Percentiles rank a stretch among this genome's conserved stretches.
phyloP scores from a whole-genome alignment of 2,113 vertebrate genomes.

The Pseudopipra pipra region DNA sequence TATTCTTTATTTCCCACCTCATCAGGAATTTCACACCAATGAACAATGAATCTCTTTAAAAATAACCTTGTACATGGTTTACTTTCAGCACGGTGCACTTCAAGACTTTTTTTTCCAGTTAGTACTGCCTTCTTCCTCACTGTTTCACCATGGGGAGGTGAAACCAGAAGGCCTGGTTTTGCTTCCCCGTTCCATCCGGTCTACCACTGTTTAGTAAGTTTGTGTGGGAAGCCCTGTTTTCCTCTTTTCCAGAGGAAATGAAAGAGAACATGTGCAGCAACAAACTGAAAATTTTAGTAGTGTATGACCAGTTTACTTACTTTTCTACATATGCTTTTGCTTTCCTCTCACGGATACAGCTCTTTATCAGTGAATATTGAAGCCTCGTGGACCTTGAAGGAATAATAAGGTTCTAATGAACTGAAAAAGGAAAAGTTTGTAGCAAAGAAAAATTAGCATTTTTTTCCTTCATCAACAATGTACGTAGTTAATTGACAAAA shows the following conservation, averaged over 20 bases:
- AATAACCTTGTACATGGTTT: fast-evolving
- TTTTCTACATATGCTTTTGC: background rate
- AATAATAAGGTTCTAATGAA: background rate
- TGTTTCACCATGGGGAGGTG: background rate
- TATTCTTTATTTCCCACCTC: background rate
- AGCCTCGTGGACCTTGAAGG: background rate
- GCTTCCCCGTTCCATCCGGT: background rate
- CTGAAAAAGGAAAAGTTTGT: background rate
- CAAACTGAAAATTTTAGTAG: background rate
- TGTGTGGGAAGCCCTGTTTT: background rate
- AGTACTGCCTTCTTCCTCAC: background rate
- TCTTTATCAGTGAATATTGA: background rate
- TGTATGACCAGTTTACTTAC: background rate
- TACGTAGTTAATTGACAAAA: slow-evolving; percentile 6
- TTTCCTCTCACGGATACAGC: background rate
- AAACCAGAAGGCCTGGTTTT: background rate
- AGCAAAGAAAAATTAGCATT: background rate
- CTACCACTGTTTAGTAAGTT: background rate
- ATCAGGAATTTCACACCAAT: background rate
- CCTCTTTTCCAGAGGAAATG: background rate
- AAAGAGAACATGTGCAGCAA: background rate
- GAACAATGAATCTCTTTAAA: background rate
- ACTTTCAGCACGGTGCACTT: background rate
- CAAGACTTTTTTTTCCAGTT: background rate
- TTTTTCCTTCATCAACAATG: background rate